These are phyloP conservation scores for Conger conger DNA, from an alignment of 2,113 vertebrate species.

Conservation along the genomic window DNA sequence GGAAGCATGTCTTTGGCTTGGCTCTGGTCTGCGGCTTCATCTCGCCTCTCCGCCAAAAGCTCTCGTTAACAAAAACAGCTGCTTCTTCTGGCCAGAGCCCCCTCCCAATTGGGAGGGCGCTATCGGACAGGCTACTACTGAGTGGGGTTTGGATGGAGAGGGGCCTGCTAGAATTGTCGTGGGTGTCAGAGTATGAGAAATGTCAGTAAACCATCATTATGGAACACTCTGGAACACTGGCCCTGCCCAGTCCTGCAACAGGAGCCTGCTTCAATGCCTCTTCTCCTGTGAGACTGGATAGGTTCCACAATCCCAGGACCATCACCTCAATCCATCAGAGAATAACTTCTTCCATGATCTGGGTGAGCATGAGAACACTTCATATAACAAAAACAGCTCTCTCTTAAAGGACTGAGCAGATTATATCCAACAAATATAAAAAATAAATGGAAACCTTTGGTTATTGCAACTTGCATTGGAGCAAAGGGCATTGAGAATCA, in stretches of 20 bases:
- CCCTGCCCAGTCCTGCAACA: neutral
- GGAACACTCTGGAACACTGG: slow-evolving; percentile 32
- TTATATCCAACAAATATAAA: too few relatives aligned
- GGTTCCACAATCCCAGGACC: neutral
- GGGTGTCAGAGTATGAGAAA: slow-evolving; percentile 56
- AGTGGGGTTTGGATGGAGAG: neutral
- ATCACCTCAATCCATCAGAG: neutral
- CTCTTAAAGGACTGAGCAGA: too few relatives aligned
- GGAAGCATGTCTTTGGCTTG: slow-evolving; percentile 42
- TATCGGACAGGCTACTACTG: neutral
- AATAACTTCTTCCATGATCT: neutral
- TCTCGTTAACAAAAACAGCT: slow-evolving; percentile 73
- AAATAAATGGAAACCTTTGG: too few relatives aligned
- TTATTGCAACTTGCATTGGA: neutral
- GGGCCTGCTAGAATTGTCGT: slow-evolving; percentile 56
- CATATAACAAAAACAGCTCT: too few relatives aligned
- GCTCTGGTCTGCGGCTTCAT: slow-evolving; percentile 53
- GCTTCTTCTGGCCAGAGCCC: slow-evolving; percentile 67
- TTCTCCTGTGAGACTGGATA: neutral
- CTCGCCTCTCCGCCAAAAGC: slow-evolving; percentile 40
- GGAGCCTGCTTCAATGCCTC: neutral
- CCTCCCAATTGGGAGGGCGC: slow-evolving; percentile 37
- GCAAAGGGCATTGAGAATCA: neutral
- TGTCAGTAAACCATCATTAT: slow-evolving; percentile 60
- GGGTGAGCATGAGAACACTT: neutral